Base-by-base conservation (phyloP, 2,797 vertebrate species). In the Danio jaintianensis region DNA sequence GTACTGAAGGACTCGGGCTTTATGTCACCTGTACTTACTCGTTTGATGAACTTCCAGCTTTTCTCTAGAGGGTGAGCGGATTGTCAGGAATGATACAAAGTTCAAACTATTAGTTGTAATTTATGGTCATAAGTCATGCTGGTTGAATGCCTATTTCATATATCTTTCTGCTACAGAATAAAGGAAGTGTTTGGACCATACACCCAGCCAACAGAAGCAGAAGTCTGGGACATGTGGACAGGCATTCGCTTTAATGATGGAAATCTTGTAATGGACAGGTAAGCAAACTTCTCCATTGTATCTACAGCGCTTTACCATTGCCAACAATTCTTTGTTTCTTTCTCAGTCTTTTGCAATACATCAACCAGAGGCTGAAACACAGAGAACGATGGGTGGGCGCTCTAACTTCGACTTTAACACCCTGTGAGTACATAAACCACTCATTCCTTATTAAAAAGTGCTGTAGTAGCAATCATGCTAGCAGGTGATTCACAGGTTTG, bases 161-260 rank as follows among this genome's bases (percentile, higher is more conserved):
- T 18, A 29, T 71, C 13, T 61, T 29, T 12, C 47, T 40, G 6
- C n/a, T 79, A 48, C 88, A 99, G 97, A 67, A 92, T 99, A 0
- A 89, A 94, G 0, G 95, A 96, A 0, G 97, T 98, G 69, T 99
- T 98, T 0, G 97, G 97, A 42, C 97, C 97, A 0, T 95, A 96
- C 87, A 98, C 97, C 0, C 96, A 98, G 85, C 98, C 97, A 43
- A 95, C 96, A 0, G 95, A 96, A 7, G 93, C 94, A 0, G 97
- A 99, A 70, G 93, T 93, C 81, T 98, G 97, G 97, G 97, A 98
- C 88, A 99, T 98, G 96, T 99, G 97, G 97, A 94, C 96, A 0
- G 91, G 89, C 0, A 81, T 99, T 50, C 91, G 96, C 86, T 94
- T 93, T 81, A 98, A 98, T 0, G 97, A 99, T 0, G 96, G 97